Evolutionary conservation across 2,888 invertebrate species (phyloP), one percentile per base, ranked within the genome.

Genomic region (Habrosyne pyritoides): DNA sequence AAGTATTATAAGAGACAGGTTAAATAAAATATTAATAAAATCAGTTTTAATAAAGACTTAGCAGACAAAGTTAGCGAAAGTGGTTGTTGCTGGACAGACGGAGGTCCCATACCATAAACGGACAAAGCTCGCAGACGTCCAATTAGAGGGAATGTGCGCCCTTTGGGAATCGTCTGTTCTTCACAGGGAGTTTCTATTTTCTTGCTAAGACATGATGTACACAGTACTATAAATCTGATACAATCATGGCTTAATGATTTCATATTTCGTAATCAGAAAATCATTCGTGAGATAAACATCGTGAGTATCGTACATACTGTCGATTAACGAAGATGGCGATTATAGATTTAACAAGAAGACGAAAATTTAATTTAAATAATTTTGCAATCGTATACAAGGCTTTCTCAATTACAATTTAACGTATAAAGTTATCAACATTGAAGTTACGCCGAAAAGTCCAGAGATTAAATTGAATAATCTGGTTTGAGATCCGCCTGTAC

Each of bases 91-190:
- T 66, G 71, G 77, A 75, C 81, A 77, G 77, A 42, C 42, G 42
- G 42, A 75, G 78, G 73, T 68, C 72, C 78, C 65, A 73, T 74
- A 71, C 89, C 89, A 83, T 89, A 90, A 50, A 72, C 73, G 69
- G 85, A 85, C 73, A 57, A 74, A 65, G 69, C 66, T 72, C 75
- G 76, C 85, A 81, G 84, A 81, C 85, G 73, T 83, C 90, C 91
- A 91, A 91, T 91, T 91, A 91, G 89, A 87, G 77, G 89, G 90
- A 89, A 90, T 89, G 88, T 77, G 78, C 79, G 78, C 76, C 82
- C 80, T 77, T 77, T 65, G 70, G 76, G 71, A 74, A 71, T 69
- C 62, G 70, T 58, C 62, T 62, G 59, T 58, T 70, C 73, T 75
- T 64, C 83, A 89, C 89, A 88, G 88, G 84, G 78, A 79, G 87